These are phyloP conservation scores for Micropoecilia bifurca DNA, from an alignment of 2,797 vertebrate genomes.

Conservation along the genomic window DNA sequence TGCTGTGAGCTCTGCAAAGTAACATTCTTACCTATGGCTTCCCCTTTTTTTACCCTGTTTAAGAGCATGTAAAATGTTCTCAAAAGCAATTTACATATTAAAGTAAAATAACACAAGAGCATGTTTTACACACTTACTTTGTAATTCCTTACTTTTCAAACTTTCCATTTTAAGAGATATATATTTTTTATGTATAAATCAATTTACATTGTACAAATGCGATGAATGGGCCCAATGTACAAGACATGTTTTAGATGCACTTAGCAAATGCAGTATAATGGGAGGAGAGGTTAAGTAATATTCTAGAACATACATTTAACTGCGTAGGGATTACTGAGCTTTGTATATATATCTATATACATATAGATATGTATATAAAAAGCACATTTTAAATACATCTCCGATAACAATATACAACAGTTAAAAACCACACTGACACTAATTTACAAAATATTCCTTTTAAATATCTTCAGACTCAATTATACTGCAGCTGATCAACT, in stretches of 20 bases:
- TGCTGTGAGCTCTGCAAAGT: constrained; percentile 20
- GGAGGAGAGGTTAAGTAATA: constrained; percentile 25
- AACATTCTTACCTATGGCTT: constrained; percentile 40
- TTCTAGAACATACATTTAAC: constrained; percentile 33
- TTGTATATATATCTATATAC: constrained; percentile 28
- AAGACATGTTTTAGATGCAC: constrained; percentile 60
- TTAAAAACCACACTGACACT: constrained; percentile 67
- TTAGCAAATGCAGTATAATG: constrained; percentile 23
- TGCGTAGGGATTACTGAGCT: constrained; percentile 28
- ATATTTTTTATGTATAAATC: neutral
- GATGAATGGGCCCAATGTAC: constrained; percentile 27
- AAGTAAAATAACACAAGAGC: neutral
- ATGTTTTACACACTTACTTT: constrained; percentile 9
- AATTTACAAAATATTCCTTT: constrained; percentile 69
- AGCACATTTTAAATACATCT: constrained; percentile 62
- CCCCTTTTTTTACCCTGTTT: constrained; percentile 30
- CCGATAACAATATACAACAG: constrained; percentile 63
- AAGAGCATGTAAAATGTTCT: constrained; percentile 20
- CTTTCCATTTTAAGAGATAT: constrained; percentile 16
- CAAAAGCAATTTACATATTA: constrained; percentile 16
- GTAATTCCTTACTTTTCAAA: constrained; percentile 7
- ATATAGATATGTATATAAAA: constrained; percentile 33
- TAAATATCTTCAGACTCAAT: constrained; percentile 54
- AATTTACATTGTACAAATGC: constrained; percentile 18
- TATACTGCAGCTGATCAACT: constrained; percentile 43